Percentiles rank a stretch among this genome's conserved stretches.
These are phyloP conservation scores for Petroica traversi DNA, from an alignment of 2,113 vertebrate species.

Conservation along the genomic window DNA sequence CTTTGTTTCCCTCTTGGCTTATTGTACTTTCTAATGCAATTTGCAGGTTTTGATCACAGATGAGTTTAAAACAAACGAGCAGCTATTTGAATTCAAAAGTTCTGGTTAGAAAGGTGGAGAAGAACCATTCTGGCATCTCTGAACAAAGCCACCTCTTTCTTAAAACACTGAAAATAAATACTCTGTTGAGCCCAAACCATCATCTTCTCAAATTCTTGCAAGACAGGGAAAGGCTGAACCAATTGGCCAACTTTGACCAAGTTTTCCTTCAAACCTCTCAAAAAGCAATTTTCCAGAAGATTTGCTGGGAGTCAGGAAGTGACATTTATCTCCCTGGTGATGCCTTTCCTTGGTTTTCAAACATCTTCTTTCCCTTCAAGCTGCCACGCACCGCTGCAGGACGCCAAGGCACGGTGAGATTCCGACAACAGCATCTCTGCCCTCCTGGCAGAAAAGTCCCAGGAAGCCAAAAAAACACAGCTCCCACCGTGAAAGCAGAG, in stretches of 20 bases:
- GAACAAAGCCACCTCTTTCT: neutral
- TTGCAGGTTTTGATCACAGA: neutral
- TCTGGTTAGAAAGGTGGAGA: neutral
- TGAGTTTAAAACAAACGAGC: neutral
- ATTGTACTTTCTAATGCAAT: neutral
- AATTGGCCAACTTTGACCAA: neutral
- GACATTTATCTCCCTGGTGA: neutral
- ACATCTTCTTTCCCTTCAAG: neutral
- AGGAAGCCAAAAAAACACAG: neutral
- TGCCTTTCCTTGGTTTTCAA: neutral
- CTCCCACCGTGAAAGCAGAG: neutral
- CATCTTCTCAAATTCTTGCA: neutral
- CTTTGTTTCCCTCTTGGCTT: constrained; percentile 23
- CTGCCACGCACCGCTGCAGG: neutral
- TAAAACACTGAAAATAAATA: neutral
- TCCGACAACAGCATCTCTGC: neutral
- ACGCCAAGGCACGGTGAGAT: neutral
- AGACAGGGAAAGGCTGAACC: neutral
- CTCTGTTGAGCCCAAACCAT: neutral
- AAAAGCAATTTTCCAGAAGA: neutral
- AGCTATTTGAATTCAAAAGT: neutral
- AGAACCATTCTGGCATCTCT: neutral
- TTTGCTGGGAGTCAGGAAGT: neutral
- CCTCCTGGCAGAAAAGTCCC: neutral
- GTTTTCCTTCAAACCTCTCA: neutral